Conservation (phyloP, 2,113 vertebrate genomes). For the Rattus rattus region DNA sequence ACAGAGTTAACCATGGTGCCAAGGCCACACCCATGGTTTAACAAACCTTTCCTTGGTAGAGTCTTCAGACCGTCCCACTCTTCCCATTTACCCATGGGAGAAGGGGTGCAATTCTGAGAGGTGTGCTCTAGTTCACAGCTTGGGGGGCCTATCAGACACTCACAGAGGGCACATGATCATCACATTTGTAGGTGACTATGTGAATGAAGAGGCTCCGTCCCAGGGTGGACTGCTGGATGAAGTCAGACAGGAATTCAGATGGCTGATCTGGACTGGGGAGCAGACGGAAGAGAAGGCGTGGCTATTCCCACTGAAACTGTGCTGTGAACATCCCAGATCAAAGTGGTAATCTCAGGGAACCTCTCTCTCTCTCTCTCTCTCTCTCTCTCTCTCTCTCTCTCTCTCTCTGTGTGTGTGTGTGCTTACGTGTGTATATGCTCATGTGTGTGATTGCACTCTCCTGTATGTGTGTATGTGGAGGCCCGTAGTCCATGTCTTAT, state of each 20-base stretch:
- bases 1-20: neutral
- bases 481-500: neutral
- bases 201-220: constrained; percentile 85
- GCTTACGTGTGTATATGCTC: neutral
- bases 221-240: constrained; percentile 82
- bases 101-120: neutral
- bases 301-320: neutral
- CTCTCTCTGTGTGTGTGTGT: neutral
- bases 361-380: too few species aligned
- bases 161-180: constrained; percentile 82
- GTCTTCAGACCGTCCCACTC: neutral
- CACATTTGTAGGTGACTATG: constrained; percentile 85
- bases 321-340: constrained; percentile 31
- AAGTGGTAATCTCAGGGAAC: neutral
- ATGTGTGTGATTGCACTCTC: neutral
- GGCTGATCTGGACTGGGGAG: constrained; percentile 89
- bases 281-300: neutral
- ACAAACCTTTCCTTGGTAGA: neutral
- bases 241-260: constrained; percentile 85
- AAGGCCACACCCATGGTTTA: accelerated
- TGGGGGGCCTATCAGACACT: constrained; percentile 61
- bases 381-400: too few species aligned
- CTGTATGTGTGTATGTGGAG: neutral
- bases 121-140: neutral
- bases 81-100: neutral